Base-by-base conservation (phyloP, 2,797 vertebrate genomes). In the Coendou prehensilis region DNA sequence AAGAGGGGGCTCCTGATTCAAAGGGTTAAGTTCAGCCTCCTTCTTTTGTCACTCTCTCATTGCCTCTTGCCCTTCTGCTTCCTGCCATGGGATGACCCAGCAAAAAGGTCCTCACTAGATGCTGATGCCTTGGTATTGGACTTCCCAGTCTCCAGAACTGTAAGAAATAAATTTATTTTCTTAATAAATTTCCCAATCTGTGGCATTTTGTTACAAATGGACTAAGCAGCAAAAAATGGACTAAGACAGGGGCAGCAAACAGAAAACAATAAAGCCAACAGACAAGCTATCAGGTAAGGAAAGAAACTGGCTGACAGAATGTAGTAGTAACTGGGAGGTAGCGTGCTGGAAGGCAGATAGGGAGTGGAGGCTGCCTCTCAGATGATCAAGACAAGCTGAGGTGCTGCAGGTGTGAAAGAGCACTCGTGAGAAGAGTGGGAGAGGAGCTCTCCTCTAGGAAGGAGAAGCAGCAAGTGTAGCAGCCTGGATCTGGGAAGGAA, bases 311-410 rank as follows among this genome's bases (percentile, higher is more conserved):
- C 45, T 6, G 41, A 11, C 15, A 52, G 14, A 69, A 4, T 30
- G 2, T 0, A 14, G 8, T 0, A 28, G 54, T 20, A 37, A 17
- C 33, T 11, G 54, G 57, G 50, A 75, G 11, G 8, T 1, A 17
- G 67, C 18, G 10, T 41, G 17, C 5, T 0, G 15, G 18, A 78
- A 59, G 50, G 6, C 22, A 14, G 92, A 61, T 37, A 69, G 63
- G 63, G 15, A 33, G 81, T 45, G 59, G 94, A 5, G 0, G 0
- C 45, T 22, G 41, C 15, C 7, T 64, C n/a, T 63, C 17, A 0
- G n/a, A 92, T 28, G 54, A 57, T 9, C 6, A 4, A 6, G 75
- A 6, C 59, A 47, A 17, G 5, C 4, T 41, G 57, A 15, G 14
- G 9, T 17, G 23, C 73, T 73, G 56, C 6, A 33, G 61, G 73